These are phyloP conservation scores for Noturus placidus DNA, from an alignment of 2,113 vertebrate species.

Conservation along the genomic window DNA sequence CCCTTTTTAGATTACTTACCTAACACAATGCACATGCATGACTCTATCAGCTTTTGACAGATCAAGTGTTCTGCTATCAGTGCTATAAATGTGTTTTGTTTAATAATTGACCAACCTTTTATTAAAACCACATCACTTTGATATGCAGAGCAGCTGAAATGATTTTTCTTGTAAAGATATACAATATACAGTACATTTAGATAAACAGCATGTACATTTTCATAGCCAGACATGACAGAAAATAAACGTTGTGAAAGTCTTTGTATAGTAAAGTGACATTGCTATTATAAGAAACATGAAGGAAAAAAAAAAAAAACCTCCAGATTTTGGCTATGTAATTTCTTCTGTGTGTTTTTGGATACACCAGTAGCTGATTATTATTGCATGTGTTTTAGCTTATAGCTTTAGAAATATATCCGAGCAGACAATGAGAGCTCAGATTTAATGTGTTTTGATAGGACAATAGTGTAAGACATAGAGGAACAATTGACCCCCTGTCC, in stretches of 20 bases:
- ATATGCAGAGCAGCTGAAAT: background rate
- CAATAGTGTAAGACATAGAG: conserved; percentile 46
- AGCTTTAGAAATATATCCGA: conserved; percentile 40
- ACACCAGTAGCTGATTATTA: background rate
- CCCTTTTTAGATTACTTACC: background rate
- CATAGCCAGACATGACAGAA: background rate
- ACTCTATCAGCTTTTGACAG: background rate
- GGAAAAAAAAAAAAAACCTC: background rate
- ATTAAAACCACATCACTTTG: background rate
- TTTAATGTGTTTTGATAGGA: conserved; percentile 55
- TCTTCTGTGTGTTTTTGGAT: background rate
- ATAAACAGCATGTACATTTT: background rate
- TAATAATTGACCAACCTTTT: background rate
- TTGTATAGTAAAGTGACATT: background rate
- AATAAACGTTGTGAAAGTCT: background rate
- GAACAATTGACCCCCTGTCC: background rate
- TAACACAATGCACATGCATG: background rate
- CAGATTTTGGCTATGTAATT: background rate
- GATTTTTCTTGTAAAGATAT: no score
- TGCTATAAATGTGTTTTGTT: background rate
- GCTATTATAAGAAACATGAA: background rate
- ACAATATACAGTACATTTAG: background rate
- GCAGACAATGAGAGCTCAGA: conserved; percentile 54
- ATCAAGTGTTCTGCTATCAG: background rate
- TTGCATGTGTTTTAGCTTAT: background rate